Conservation (phyloP, 1,140 invertebrate genomes). For the Meteorus sp. region DNA sequence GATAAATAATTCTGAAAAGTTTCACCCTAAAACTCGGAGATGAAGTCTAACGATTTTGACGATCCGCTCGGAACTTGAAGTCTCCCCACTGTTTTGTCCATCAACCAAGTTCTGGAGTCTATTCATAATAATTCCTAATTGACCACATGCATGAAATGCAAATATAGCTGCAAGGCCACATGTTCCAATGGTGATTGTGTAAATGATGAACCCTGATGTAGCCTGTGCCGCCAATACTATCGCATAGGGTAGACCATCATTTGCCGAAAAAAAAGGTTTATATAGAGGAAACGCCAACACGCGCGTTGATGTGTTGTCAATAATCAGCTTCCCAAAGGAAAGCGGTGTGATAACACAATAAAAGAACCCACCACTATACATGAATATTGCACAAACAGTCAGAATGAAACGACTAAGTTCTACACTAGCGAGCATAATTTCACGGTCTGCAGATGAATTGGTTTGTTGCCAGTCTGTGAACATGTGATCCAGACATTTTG, state of each 20-base stretch:
- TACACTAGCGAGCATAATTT: conserved; percentile 28
- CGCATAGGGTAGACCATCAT: conserved; percentile 30
- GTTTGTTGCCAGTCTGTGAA: conserved; percentile 29
- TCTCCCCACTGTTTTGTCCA: conserved; percentile 19
- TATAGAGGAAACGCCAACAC: conserved; percentile 28
- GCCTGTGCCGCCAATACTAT: conserved; percentile 32
- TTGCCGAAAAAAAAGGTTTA: conserved; percentile 28
- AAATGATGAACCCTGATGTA: conserved; percentile 31
- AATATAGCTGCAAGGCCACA: conserved; percentile 33
- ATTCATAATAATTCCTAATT: conserved; percentile 31
- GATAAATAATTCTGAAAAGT: conserved; percentile 39
- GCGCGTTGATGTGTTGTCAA: conserved; percentile 33
- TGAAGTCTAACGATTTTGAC: conserved; percentile 41
- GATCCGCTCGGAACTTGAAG: conserved; percentile 29
- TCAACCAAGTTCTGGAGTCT: conserved; percentile 27
- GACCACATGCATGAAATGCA: conserved; percentile 33
- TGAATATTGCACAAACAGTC: conserved; percentile 33
- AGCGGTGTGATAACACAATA: conserved; percentile 45
- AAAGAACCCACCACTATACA: conserved; percentile 46
- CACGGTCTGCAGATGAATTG: conserved; percentile 15
- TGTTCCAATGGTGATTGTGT: conserved; percentile 30
- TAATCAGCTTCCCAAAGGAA: conserved; percentile 29
- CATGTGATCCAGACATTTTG: conserved; percentile 24
- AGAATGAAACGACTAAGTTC: conserved; percentile 30
- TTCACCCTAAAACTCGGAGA: conserved; percentile 35